Conservation (phyloP, 2,888 invertebrate species). For the Ochropleura plecta region DNA sequence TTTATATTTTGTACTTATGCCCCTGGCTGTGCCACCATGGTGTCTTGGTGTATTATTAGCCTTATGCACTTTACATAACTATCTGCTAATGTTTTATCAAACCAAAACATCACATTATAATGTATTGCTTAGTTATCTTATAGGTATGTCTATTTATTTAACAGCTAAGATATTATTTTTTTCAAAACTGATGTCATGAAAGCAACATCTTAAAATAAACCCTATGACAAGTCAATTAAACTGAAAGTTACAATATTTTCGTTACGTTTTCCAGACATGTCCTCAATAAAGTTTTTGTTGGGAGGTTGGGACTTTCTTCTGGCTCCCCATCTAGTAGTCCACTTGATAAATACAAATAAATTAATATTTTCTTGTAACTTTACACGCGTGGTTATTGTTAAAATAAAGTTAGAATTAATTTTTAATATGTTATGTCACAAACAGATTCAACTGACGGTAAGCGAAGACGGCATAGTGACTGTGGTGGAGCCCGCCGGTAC, state of each 20-base stretch:
- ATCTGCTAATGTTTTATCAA: slow-evolving; percentile 15
- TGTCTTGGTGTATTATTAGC: slow-evolving; percentile 9
- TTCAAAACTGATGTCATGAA: not conserved
- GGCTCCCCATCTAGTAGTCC: not conserved
- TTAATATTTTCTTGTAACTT: not conserved
- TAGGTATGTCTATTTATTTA: not conserved
- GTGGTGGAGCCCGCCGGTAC: slow-evolving; percentile 89
- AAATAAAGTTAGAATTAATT: not conserved
- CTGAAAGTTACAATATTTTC: not conserved
- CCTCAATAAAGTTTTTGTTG: not conserved
- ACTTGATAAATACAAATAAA: not conserved
- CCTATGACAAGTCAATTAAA: not conserved
- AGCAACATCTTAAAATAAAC: not conserved
- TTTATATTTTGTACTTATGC: no score
- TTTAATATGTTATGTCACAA: slow-evolving; percentile 15
- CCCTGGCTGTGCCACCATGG: not conserved
- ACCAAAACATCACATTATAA: not conserved
- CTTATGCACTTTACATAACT: slow-evolving; percentile 7
- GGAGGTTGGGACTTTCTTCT: not conserved
- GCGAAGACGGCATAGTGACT: slow-evolving; percentile 90
- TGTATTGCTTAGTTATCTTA: not conserved
- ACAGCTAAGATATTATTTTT: not conserved
- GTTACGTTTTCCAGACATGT: slow-evolving; percentile 7
- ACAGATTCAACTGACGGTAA: slow-evolving; percentile 88
- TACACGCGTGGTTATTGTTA: not conserved